Evolutionary conservation across 2,888 invertebrate genomes (phyloP).

Genomic region (Dusona sp.): DNA sequence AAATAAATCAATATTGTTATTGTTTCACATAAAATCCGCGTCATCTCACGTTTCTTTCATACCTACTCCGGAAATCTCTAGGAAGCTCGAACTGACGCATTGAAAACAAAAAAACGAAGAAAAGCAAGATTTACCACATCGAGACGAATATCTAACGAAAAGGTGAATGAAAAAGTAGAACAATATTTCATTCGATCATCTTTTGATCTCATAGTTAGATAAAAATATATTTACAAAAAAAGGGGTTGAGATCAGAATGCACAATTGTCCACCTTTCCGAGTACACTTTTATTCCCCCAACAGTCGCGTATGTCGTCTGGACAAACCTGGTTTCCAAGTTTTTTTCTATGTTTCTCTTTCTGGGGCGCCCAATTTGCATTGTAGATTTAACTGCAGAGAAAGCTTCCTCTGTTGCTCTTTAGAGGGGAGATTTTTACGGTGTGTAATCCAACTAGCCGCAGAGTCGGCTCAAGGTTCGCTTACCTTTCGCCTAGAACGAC

Average conservation of each 20-base stretch:
- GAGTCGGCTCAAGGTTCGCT: slow-evolving; percentile 56
- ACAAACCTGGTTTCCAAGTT: slow-evolving; percentile 72
- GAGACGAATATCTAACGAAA: slow-evolving; percentile 76
- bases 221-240: slow-evolving; percentile 56
- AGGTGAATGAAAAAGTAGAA: slow-evolving; percentile 69
- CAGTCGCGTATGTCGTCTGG: slow-evolving; percentile 76
- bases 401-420: slow-evolving; percentile 74
- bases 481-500: slow-evolving; percentile 48
- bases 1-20: too few relatives aligned
- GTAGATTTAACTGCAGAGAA: slow-evolving; percentile 78
- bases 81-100: too few relatives aligned
- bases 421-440: slow-evolving; percentile 74
- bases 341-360: slow-evolving; percentile 73
- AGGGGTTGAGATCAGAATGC: slow-evolving; percentile 23
- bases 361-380: slow-evolving; percentile 78
- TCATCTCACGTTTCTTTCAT: too few relatives aligned
- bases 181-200: slow-evolving; percentile 74
- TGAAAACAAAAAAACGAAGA: background rate
- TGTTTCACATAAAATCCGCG: too few relatives aligned
- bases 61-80: too few relatives aligned
- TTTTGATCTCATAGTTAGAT: slow-evolving; percentile 66
- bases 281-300: slow-evolving; percentile 19
- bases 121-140: slow-evolving; percentile 69
- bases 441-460: slow-evolving; percentile 69
- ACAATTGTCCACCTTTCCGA: slow-evolving; percentile 1